Conservation (phyloP, 2,113 vertebrate species). For the Sinocyclocheilus anophthalmus region DNA sequence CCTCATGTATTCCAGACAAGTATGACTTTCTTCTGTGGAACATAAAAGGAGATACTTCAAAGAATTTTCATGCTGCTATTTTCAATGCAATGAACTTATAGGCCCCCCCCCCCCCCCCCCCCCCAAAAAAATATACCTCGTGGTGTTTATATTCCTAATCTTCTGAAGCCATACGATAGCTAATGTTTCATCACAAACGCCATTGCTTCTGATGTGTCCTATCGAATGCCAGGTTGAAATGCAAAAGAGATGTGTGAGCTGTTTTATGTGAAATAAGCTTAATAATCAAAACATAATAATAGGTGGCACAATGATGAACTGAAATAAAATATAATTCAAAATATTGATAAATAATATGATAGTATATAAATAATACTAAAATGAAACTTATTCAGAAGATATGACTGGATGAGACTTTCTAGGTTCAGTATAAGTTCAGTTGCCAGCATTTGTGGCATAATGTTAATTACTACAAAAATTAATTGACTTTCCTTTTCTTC, state of each 20-base stretch:
- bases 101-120: no score
- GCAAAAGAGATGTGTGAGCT: background rate
- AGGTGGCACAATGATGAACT: background rate
- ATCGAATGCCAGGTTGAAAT: background rate
- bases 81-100: background rate
- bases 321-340: background rate
- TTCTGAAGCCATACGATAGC: no score
- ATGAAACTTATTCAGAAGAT: background rate
- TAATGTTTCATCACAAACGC: background rate
- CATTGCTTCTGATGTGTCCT: background rate
- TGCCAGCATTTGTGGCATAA: background rate
- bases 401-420: background rate
- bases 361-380: background rate
- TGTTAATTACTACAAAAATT: background rate
- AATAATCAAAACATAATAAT: no score
- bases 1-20: background rate
- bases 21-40: background rate
- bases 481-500: no score
- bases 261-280: no score
- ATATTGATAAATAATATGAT: background rate
- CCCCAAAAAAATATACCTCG: no score
- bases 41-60: background rate
- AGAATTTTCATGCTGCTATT: background rate
- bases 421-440: no score
- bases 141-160: no score